phyloP scores from a whole-genome alignment of 1,140 invertebrate species.

The Drosophila hydei region DNA sequence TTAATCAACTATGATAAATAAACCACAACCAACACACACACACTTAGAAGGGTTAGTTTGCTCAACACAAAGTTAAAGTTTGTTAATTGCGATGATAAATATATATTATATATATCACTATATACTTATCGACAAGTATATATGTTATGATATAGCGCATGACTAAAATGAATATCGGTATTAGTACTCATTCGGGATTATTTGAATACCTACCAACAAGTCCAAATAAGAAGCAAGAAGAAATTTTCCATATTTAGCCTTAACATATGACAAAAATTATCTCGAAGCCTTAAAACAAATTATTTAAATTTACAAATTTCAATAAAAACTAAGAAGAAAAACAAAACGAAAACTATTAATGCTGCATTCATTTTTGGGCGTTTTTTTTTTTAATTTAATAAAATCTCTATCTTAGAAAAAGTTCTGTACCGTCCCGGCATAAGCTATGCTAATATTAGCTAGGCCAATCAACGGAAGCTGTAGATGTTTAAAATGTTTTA shows the following conservation, averaged over 20 bases:
- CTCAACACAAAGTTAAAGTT: slow-evolving; percentile 55
- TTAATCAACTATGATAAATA: slow-evolving; percentile 44
- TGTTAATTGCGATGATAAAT: slow-evolving; percentile 38
- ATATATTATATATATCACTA: slow-evolving; percentile 22
- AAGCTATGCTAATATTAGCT: slow-evolving; percentile 1
- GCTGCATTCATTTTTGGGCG: slow-evolving; percentile 9
- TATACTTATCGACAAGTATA: slow-evolving; percentile 17
- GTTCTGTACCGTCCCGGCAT: background rate
- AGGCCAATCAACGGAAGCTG: background rate
- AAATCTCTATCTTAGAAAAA: background rate
- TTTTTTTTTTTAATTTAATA: background rate
- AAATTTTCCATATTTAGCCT: slow-evolving; percentile 75
- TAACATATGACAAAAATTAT: slow-evolving; percentile 70
- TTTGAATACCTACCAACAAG: slow-evolving; percentile 36
- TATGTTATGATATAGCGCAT: slow-evolving; percentile 15
- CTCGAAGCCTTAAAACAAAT: slow-evolving; percentile 67
- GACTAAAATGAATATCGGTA: slow-evolving; percentile 1
- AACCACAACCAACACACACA: slow-evolving; percentile 26
- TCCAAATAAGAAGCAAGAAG: slow-evolving; percentile 59
- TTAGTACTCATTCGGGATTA: slow-evolving; percentile 21
- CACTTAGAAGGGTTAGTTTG: slow-evolving; percentile 42
- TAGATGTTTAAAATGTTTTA: background rate
- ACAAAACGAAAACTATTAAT: slow-evolving; percentile 26
- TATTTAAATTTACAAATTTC: slow-evolving; percentile 76
- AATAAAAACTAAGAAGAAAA: slow-evolving; percentile 71